Evolutionary conservation across 30 jellyfish, hydroid and myxozoan genomes (phyloP).

Genomic region (Rhopilema esculentum): DNA sequence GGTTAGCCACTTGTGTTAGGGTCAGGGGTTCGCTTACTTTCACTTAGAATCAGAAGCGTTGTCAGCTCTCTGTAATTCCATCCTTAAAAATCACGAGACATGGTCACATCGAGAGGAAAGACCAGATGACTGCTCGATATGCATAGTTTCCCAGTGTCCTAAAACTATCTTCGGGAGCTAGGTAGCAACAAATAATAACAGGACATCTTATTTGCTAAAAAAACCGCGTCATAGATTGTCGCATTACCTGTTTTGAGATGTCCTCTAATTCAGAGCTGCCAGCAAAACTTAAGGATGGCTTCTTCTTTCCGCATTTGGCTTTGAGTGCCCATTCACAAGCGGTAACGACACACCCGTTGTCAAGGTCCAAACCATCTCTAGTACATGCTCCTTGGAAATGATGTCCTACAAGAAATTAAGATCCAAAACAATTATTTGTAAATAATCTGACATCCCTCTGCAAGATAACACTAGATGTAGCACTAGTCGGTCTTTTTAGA

Average conservation of each 20-base stretch:
- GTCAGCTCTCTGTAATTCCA: no score
- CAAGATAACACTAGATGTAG: no score
- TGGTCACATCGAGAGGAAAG: no score
- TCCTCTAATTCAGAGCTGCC: conserved; percentile 35
- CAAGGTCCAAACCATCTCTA: conserved; percentile 74
- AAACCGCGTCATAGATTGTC: background rate
- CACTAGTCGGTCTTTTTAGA: no score
- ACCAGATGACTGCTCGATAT: no score
- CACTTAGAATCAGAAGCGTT: no score
- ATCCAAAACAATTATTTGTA: background rate
- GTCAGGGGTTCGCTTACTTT: no score
- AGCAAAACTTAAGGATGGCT: conserved; percentile 14
- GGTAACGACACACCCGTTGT: conserved; percentile 68
- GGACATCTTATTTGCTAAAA: background rate
- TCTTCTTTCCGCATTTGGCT: conserved; percentile 25
- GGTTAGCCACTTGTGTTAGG: no score
- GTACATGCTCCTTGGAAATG: conserved; percentile 76
- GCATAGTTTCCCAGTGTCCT: no score
- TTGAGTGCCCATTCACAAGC: conserved; percentile 73
- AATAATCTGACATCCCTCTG: no score
- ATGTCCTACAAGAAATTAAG: conserved; percentile 55
- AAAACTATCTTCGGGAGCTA: no score
- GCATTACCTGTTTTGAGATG: conserved; percentile 68
- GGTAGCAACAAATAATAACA: background rate
- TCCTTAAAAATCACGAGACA: no score